Evolutionary conservation across 2,113 vertebrate species (phyloP), one percentile per base, ranked within the genome.

Genomic region (Rousettus leschenaultii): DNA sequence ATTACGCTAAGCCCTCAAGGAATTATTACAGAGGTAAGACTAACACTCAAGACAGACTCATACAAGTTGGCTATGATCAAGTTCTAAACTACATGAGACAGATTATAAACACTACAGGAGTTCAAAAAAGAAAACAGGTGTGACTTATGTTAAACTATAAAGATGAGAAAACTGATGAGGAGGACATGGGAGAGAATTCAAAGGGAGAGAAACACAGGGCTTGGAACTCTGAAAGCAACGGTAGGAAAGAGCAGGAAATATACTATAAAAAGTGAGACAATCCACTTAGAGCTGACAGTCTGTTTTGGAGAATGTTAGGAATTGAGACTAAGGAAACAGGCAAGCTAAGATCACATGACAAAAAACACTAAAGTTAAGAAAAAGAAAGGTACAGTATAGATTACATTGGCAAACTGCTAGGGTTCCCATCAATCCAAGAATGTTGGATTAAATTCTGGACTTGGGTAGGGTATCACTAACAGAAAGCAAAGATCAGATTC

Each of bases 401-500:
- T 40, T 83, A 95, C 26, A 95, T 7, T 38, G 22, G 68, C 26
- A 94, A 83, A 89, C 48, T 74, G 24, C 53, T 48, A 89, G 30
- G 16, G 19, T 74, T 40, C 15, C 30, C 57, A 87, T 38, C 70
- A 82, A 86, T 61, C 14, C 43, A 78, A 89, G 57, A 95, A 86
- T 38, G 15, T 1, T 63, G 11, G 45, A n/a, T 14, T 88, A 86
- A 97, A 90, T 59, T 89, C 43, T 83, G 48, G 16, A 95, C 86
- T 89, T 89, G 24, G 73, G 35, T 14, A 51, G 13, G 6, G 30
- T 13, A 96, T 35, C 48, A 95, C 14, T 59, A 85, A 93, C 12
- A 96, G 66, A 94, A 96, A 96, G 14, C 12, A 86, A 89, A 90
- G 63, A 71, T 80, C 33, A 66, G 24, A 94, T 73, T 59, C 63